Conservation (phyloP, 2,797 vertebrate genomes). For the Megalops cyprinoides region DNA sequence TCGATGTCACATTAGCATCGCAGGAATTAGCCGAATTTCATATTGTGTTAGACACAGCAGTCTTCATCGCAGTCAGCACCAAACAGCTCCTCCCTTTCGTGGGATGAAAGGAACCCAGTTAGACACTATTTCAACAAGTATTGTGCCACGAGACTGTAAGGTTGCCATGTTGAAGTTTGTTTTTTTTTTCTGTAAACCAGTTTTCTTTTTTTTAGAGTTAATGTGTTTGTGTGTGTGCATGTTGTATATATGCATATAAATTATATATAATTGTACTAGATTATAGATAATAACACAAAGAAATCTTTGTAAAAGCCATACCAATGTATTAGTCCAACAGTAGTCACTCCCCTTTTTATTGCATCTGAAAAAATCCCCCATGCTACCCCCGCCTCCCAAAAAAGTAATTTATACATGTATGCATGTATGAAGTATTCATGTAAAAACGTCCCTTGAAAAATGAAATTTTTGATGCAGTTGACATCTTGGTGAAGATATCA, state of each 20-base stretch:
- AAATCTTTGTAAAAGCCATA: background rate
- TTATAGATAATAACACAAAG: slow-evolving; percentile 8
- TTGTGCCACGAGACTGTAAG: background rate
- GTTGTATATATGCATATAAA: no score
- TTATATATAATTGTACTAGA: background rate
- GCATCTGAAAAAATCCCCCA: no score
- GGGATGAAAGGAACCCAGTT: background rate
- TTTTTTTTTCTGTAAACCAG: background rate
- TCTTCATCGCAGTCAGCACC: background rate
- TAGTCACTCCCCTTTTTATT: no score
- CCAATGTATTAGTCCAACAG: no score
- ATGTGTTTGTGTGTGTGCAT: no score
- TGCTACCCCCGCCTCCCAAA: no score
- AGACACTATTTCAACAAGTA: background rate
- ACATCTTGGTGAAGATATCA: slow-evolving; percentile 4
- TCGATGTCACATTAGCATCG: background rate
- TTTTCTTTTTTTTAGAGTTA: slow-evolving; percentile 16
- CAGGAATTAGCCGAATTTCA: background rate
- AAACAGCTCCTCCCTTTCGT: background rate
- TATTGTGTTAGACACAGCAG: background rate
- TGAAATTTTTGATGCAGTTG: background rate
- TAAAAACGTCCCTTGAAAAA: no score
- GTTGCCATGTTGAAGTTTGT: slow-evolving; percentile 19
- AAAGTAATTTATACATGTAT: no score
- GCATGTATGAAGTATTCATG: no score